Conservation (phyloP, 2,113 vertebrate species). For the Sakesphorus luctuosus region DNA sequence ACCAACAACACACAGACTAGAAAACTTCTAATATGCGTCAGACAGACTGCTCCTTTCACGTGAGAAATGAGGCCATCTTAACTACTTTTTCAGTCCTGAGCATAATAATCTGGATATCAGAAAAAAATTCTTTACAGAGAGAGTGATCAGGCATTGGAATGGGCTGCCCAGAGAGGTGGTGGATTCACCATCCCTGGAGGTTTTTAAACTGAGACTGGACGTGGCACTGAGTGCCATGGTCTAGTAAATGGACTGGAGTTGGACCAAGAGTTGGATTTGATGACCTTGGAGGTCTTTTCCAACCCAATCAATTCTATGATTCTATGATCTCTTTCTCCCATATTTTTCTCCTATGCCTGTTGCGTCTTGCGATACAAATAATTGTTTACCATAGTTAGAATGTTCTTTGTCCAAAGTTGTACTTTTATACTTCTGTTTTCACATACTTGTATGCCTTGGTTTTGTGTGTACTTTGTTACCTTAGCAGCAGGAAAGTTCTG, state of each 20-base stretch:
- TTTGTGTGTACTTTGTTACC: constrained; percentile 38
- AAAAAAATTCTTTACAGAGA: too few relatives aligned
- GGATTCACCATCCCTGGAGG: too few relatives aligned
- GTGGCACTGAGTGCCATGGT: too few relatives aligned
- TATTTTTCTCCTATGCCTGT: not conserved
- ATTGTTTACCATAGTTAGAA: not conserved
- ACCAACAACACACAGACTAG: not conserved
- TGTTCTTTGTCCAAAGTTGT: not conserved
- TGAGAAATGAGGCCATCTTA: not conserved
- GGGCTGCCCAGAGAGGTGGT: too few relatives aligned
- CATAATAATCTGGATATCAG: too few relatives aligned
- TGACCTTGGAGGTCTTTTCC: too few relatives aligned
- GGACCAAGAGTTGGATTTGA: too few relatives aligned
- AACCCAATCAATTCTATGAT: too few relatives aligned
- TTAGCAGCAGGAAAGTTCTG: constrained; percentile 41
- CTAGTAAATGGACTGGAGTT: too few relatives aligned
- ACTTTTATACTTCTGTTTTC: not conserved
- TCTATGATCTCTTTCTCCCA: accelerated
- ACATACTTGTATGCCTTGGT: not conserved
- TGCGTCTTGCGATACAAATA: not conserved
- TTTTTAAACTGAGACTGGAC: too few relatives aligned
- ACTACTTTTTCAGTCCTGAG: not conserved
- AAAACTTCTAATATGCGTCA: not conserved
- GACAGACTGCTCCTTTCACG: not conserved
- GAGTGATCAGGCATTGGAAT: too few relatives aligned